Conservation (phyloP, 2,797 vertebrate genomes). For the Rachycentron canadum region DNA sequence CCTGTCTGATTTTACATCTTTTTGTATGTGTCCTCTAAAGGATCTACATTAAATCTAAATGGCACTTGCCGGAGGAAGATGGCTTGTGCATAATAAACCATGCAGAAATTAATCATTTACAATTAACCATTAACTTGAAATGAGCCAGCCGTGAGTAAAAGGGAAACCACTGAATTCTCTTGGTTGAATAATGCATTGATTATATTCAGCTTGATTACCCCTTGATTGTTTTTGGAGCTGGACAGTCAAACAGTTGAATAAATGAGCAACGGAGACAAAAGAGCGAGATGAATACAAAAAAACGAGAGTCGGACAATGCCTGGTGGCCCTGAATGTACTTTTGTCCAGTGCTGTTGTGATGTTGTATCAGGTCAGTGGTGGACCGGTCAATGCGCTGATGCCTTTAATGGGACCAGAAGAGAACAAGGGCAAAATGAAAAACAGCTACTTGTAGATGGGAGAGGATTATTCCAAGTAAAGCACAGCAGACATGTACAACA, state of each 20-base stretch:
- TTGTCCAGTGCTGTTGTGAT: background rate
- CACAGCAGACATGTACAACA: constrained; percentile 24
- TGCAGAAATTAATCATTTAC: constrained; percentile 44
- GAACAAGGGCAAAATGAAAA: constrained; percentile 15
- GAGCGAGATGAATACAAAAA: constrained; percentile 9
- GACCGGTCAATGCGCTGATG: constrained; percentile 2
- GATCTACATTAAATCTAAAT: constrained; percentile 5
- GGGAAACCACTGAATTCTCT: constrained; percentile 16
- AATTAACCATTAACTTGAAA: constrained; percentile 46
- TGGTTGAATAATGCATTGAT: constrained; percentile 39
- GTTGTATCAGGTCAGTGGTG: background rate
- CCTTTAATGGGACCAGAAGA: constrained; percentile 9
- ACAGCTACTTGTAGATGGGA: constrained; percentile 7
- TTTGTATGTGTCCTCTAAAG: constrained; percentile 5
- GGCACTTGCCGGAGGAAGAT: constrained; percentile 8
- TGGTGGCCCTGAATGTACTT: constrained; percentile 1
- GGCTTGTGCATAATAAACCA: constrained; percentile 29
- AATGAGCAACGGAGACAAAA: constrained; percentile 31
- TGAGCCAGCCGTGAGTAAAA: constrained; percentile 28
- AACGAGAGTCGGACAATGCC: background rate
- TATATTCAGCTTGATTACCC: constrained; percentile 34
- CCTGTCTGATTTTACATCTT: constrained; percentile 2
- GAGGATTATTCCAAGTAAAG: constrained; percentile 26
- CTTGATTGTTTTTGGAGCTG: constrained; percentile 27
- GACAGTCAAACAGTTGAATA: constrained; percentile 29